These are phyloP conservation scores for Cladopsammia gracilis DNA, from an alignment of 64 coral and sea anemone genomes.

Conservation along the genomic window DNA sequence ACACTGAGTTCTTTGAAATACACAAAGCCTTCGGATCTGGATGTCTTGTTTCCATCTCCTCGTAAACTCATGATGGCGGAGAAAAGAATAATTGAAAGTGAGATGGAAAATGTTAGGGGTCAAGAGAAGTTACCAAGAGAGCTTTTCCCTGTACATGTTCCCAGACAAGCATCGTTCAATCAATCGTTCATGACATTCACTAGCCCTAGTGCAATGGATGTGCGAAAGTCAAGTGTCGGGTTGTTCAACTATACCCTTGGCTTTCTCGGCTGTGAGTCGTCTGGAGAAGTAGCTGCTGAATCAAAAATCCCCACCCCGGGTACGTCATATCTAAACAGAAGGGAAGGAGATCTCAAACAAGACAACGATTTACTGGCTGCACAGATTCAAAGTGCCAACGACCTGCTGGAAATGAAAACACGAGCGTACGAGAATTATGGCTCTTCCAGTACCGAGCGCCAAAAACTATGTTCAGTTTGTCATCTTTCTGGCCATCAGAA, in stretches of 20 bases:
- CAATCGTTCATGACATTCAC: not conserved
- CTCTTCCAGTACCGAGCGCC: not conserved
- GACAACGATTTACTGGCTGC: not conserved
- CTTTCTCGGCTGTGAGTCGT: not conserved
- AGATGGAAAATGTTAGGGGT: conserved; percentile 1
- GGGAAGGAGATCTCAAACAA: conserved; percentile 11
- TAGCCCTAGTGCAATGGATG: not conserved
- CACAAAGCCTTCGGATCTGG: conserved; percentile 18
- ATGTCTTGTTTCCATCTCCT: conserved; percentile 46
- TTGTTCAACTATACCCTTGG: not conserved
- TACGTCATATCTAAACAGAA: conserved; percentile 2
- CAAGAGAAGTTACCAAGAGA: conserved; percentile 1
- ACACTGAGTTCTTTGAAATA: conserved; percentile 39
- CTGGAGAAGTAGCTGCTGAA: not conserved
- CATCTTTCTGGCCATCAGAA: conserved; percentile 29
- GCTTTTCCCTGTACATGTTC: conserved; percentile 15
- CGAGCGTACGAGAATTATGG: not conserved
- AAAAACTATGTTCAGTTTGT: conserved; percentile 27
- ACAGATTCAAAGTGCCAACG: conserved; percentile 1
- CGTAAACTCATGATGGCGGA: conserved; percentile 41
- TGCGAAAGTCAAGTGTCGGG: not conserved
- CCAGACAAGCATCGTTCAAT: conserved; percentile 10
- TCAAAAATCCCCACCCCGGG: not conserved
- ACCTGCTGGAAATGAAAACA: not conserved
- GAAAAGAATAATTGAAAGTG: conserved; percentile 40